Evolutionary conservation across 2,797 vertebrate species (phyloP).

Genomic region (Sardinella longiceps): DNA sequence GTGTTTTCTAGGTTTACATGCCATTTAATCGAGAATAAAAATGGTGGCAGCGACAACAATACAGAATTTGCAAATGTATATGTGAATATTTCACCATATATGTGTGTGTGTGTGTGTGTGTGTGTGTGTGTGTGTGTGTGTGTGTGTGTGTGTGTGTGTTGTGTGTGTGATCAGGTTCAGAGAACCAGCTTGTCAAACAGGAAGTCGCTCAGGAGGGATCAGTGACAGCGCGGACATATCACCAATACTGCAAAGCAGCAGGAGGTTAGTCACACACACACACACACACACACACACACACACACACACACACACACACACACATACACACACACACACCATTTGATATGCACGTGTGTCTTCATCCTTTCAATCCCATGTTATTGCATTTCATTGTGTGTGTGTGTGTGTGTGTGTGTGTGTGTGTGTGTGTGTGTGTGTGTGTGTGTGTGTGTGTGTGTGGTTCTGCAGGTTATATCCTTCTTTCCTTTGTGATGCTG

Average conservation of each 20-base stretch:
- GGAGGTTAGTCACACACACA: conserved; percentile 74
- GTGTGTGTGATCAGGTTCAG: conserved; percentile 36
- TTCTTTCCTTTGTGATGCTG: conserved; percentile 58
- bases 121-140: neutral
- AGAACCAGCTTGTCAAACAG: conserved; percentile 69
- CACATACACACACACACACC: no score
- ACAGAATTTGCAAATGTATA: no score
- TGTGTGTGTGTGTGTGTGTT: conserved; percentile 18
- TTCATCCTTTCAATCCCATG: no score
- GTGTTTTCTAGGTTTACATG: no score
- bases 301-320: no score
- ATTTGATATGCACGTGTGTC: no score
- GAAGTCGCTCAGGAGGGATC: conserved; percentile 67
- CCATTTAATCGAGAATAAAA: no score
- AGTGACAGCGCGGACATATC: conserved; percentile 75
- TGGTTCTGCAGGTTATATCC: conserved; percentile 71
- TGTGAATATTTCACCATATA: no score
- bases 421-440: neutral
- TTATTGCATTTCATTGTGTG: neutral
- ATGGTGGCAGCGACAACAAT: no score
- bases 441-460: neutral
- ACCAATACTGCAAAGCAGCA: conserved; percentile 75
- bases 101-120: neutral
- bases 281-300: conserved; percentile 6
- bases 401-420: neutral